Conservation (phyloP, 2,797 vertebrate species). For the Hephaestus fuliginosus region DNA sequence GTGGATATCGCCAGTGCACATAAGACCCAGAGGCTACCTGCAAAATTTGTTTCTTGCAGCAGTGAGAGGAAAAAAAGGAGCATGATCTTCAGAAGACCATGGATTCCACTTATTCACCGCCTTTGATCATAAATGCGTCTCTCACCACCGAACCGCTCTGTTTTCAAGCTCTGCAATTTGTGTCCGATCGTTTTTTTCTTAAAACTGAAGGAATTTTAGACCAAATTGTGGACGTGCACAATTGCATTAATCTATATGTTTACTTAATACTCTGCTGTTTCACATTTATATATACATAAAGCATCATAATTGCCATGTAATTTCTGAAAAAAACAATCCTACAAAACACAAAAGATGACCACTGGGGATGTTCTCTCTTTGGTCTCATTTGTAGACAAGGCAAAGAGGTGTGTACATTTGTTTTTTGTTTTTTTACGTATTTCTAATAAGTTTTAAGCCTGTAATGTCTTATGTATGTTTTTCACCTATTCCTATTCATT, state of each 20-base stretch:
- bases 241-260: neutral
- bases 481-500: slow-evolving; percentile 17
- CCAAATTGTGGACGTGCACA: neutral
- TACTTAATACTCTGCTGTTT: slow-evolving; percentile 6
- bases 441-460: slow-evolving; percentile 40
- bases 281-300: slow-evolving; percentile 3
- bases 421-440: neutral
- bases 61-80: slow-evolving; percentile 21
- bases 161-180: slow-evolving; percentile 46
- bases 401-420: slow-evolving; percentile 1
- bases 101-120: slow-evolving; percentile 58
- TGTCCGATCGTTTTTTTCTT: neutral
- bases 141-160: slow-evolving; percentile 43
- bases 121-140: slow-evolving; percentile 72
- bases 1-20: slow-evolving; percentile 61
- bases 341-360: slow-evolving; percentile 3
- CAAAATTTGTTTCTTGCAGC: slow-evolving; percentile 47
- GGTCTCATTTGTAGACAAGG: slow-evolving; percentile 31
- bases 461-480: slow-evolving; percentile 10
- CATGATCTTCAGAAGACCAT: slow-evolving; percentile 57
- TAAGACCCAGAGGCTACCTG: slow-evolving; percentile 60
- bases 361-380: slow-evolving; percentile 11
- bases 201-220: slow-evolving; percentile 25
- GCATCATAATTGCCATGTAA: neutral
- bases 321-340: neutral